Evolutionary conservation across 2,888 invertebrate species (phyloP).

Genomic region (Amiota mariae): DNA sequence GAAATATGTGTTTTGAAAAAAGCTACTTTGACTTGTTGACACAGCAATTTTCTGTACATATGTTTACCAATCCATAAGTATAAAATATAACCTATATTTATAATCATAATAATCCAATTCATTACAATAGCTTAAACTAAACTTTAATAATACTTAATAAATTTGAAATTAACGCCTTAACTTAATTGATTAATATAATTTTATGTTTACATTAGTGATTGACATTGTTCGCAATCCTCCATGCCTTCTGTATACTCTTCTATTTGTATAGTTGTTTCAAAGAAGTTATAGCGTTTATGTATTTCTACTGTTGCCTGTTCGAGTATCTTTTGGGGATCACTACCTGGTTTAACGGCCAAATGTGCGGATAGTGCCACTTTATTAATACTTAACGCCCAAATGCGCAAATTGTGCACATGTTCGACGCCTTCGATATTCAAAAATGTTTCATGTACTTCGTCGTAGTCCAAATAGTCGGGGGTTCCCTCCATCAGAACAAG

Average conservation of each 20-base stretch:
- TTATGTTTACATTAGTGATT: background rate
- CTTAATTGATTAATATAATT: too few relatives aligned
- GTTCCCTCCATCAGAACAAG: slow-evolving; percentile 60
- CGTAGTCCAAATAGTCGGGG: slow-evolving; percentile 55
- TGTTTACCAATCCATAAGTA: too few relatives aligned
- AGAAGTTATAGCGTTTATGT: slow-evolving; percentile 51
- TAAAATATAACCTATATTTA: too few relatives aligned
- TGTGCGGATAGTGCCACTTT: slow-evolving; percentile 58
- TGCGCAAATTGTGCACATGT: slow-evolving; percentile 59
- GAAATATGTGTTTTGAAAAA: too few relatives aligned
- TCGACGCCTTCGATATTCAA: slow-evolving; percentile 53
- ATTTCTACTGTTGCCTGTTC: slow-evolving; percentile 50
- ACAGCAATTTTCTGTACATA: too few relatives aligned
- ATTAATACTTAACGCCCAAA: slow-evolving; percentile 55
- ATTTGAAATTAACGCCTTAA: too few relatives aligned
- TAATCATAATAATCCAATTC: too few relatives aligned
- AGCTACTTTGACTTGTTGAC: too few relatives aligned
- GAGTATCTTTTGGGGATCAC: slow-evolving; percentile 55
- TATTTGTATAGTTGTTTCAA: slow-evolving; percentile 59
- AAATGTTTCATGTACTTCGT: slow-evolving; percentile 50
- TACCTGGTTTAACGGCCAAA: slow-evolving; percentile 48
- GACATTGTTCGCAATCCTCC: slow-evolving; percentile 50
- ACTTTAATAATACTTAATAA: too few relatives aligned
- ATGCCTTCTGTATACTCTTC: slow-evolving; percentile 51
- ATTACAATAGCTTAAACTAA: too few relatives aligned